Evolutionary conservation across 2,113 vertebrate species (phyloP).

Genomic region (Craseonycteris thonglongyai): DNA sequence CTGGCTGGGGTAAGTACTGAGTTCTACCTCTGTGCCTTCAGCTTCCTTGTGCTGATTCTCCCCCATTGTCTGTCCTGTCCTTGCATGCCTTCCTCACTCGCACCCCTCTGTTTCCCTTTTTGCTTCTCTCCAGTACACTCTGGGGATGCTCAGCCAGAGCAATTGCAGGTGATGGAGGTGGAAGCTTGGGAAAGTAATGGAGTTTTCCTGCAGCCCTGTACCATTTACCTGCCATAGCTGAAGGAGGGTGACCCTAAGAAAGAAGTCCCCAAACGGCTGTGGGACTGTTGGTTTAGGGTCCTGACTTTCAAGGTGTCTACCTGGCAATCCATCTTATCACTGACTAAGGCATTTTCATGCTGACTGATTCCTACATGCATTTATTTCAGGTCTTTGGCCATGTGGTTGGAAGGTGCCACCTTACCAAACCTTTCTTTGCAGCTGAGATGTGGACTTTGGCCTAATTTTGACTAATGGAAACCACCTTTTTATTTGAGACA

Average conservation of each 20-base stretch:
- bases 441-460: not conserved
- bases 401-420: not conserved
- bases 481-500: not conserved
- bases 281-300: not conserved
- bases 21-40: not conserved
- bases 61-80: not conserved
- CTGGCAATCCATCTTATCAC: not conserved
- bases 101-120: rapidly evolving
- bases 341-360: not conserved
- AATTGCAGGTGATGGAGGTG: not conserved
- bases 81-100: rapidly evolving
- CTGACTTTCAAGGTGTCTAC: not conserved
- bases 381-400: not conserved
- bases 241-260: not conserved
- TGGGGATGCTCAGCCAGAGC: not conserved
- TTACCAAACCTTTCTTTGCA: slow-evolving; percentile 22
- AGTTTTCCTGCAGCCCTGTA: not conserved
- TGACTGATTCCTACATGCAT: not conserved
- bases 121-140: not conserved
- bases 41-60: not conserved
- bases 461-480: not conserved
- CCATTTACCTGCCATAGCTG: not conserved
- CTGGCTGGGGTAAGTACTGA: slow-evolving; percentile 96
- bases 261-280: not conserved
- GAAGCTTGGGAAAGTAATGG: not conserved